Base-by-base conservation (phyloP, 1,140 invertebrate genomes). In the Rhagoletis pomonella region DNA sequence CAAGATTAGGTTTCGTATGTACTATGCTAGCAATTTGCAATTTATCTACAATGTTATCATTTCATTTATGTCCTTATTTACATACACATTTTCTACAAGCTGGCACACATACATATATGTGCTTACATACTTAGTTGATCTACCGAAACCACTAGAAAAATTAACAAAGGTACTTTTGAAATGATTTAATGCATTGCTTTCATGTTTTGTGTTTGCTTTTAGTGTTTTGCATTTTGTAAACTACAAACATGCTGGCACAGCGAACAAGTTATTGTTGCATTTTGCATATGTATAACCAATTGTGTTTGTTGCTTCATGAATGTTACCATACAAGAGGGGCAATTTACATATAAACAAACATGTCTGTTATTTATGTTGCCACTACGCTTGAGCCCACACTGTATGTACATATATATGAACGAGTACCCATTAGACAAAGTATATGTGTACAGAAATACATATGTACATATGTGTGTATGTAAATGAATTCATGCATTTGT, bases 211-310 rank as follows among this genome's bases (percentile, higher is more conserved):
- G 14, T 73, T 4, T 39, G 6, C 17, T 10, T 17, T 9, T 73
- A 29, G 65, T 67, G 65, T 67, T 67, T 73, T 14, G 67, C 67
- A 73, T 73, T 44, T 73, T 12, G 39, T 14, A 73, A 69, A 42
- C 7, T 44, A 73, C 67, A 73, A 44, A 55, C 50, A 55, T 29
- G 29, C 65, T 39, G 29, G 17, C 67, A 73, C 12, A 73, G 42
- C 67, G 44, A 12, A 73, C 42, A 73, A 44, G 67, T 73, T 47
- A 73, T 73, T 73, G 67, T 73, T 73, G 42, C 67, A 73, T 39
- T 73, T 73, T 73, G 67, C 67, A 73, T 73, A 73, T 73, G 67
- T 39, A 73, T 73, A 73, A 73, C 67, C 44, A 42, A 73, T 73
- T 73, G 42, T 73, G 44, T 73, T 73, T 73, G 67, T 73, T 73